Percentiles rank a stretch among this genome's conserved stretches.
Conservation (phyloP, 2,797 vertebrate species). For the Carcharodon carcharias region DNA sequence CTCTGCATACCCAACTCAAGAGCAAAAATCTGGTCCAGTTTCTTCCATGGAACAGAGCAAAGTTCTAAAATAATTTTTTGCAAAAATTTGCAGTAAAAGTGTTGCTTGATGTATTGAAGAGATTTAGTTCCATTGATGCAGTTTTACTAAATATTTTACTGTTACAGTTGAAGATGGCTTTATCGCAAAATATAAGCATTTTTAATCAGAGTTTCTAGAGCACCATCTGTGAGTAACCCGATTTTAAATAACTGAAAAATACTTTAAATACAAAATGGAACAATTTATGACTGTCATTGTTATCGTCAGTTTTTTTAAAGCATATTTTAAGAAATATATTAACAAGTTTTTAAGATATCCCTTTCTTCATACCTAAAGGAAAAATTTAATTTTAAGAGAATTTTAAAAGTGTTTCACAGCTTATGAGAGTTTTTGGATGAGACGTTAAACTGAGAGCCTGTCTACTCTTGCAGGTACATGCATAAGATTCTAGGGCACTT, state of each 20-base stretch:
- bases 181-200: background rate
- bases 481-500: background rate
- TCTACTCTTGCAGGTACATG: background rate
- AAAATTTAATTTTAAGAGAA: background rate
- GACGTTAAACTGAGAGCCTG: background rate
- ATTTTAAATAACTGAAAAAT: background rate
- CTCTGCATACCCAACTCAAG: no score
- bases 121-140: background rate
- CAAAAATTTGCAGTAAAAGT: background rate
- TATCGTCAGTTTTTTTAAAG: background rate
- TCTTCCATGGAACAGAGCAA: background rate
- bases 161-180: background rate
- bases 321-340: background rate
- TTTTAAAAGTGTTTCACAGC: background rate
- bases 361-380: background rate
- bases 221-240: background rate
- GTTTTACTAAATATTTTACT: background rate
- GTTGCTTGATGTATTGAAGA: background rate
- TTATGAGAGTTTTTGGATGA: background rate
- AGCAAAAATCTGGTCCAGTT: no score
- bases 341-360: background rate
- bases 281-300: background rate
- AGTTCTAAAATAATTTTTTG: background rate
- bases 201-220: background rate
- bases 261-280: background rate